Percentiles rank a stretch among this genome's conserved stretches.
phyloP scores from a whole-genome alignment of 2,888 invertebrate species.

The Diloba caeruleocephala region DNA sequence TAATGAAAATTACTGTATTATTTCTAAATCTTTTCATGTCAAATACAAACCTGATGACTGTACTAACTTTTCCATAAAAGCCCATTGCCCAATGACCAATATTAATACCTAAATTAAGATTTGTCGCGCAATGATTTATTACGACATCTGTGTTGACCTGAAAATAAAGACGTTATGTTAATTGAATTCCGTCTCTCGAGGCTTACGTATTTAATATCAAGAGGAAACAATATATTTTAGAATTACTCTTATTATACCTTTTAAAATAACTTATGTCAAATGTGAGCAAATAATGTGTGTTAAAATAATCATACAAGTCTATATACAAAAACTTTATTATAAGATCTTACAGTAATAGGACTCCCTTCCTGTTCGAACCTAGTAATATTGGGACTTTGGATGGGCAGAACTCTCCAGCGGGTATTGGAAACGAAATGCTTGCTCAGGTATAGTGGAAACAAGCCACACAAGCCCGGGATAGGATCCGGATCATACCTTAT shows the following conservation, averaged over 20 bases:
- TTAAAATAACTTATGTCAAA: background rate
- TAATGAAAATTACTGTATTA: constrained; percentile 46
- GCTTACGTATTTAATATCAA: constrained; percentile 15
- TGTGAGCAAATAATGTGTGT: background rate
- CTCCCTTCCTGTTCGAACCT: constrained; percentile 81
- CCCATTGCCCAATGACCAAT: constrained; percentile 74
- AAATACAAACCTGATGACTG: constrained; percentile 20
- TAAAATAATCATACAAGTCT: too few relatives aligned
- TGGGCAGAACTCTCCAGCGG: constrained; percentile 80
- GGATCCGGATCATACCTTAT: constrained; percentile 82
- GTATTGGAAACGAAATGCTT: constrained; percentile 80
- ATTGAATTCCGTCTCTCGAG: constrained; percentile 21
- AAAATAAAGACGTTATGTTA: constrained; percentile 53
- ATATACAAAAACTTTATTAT: background rate
- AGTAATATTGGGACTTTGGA: constrained; percentile 72
- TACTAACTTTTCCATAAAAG: constrained; percentile 80
- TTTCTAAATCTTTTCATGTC: constrained; percentile 24
- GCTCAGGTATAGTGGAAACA: constrained; percentile 79
- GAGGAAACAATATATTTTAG: constrained; percentile 19
- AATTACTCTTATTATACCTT: constrained; percentile 4
- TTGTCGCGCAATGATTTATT: constrained; percentile 83
- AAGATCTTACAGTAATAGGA: constrained; percentile 64
- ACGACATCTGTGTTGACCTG: constrained; percentile 82
- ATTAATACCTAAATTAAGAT: constrained; percentile 78
- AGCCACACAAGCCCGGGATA: constrained; percentile 78